A percentile compares a stretch with the other conserved stretches of the same genome.
These are phyloP conservation scores for Phaenicophaeus curvirostris DNA, from an alignment of 2,797 vertebrate species.

Conservation along the genomic window DNA sequence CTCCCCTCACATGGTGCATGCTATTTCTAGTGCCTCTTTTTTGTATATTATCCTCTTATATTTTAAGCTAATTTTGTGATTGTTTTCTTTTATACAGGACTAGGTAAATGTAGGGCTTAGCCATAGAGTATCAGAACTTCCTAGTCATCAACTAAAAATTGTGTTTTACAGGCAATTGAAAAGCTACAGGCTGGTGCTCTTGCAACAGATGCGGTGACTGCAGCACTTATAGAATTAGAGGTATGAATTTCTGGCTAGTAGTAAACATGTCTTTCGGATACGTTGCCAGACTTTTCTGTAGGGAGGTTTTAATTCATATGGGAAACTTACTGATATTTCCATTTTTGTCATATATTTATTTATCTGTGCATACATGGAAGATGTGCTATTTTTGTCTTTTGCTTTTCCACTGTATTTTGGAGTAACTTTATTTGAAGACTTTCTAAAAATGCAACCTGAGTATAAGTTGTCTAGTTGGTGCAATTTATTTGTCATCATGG, in stretches of 20 bases:
- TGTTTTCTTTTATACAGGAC: background rate
- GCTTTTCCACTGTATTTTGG: background rate
- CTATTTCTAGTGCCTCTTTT: background rate
- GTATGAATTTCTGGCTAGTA: constrained; percentile 73
- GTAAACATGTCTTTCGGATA: background rate
- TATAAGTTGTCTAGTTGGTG: background rate
- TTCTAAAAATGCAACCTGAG: background rate
- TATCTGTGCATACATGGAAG: background rate
- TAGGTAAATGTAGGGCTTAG: background rate
- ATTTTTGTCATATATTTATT: background rate
- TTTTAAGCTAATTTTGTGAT: background rate
- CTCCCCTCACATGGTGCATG: background rate
- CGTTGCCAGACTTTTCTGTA: background rate
- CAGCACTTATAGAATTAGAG: constrained; percentile 97
- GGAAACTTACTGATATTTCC: background rate
- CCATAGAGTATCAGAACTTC: background rate
- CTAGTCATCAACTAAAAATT: constrained; percentile 40
- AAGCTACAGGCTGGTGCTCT: constrained; percentile 92
- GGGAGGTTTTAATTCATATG: background rate
- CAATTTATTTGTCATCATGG: background rate
- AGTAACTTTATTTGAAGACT: background rate
- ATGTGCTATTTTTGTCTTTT: background rate
- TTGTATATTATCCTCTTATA: background rate
- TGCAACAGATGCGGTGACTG: constrained; percentile 94
- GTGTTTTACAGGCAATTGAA: constrained; percentile 90